Conservation (phyloP, 2,888 invertebrate genomes). For the Hypercompe scribonia region DNA sequence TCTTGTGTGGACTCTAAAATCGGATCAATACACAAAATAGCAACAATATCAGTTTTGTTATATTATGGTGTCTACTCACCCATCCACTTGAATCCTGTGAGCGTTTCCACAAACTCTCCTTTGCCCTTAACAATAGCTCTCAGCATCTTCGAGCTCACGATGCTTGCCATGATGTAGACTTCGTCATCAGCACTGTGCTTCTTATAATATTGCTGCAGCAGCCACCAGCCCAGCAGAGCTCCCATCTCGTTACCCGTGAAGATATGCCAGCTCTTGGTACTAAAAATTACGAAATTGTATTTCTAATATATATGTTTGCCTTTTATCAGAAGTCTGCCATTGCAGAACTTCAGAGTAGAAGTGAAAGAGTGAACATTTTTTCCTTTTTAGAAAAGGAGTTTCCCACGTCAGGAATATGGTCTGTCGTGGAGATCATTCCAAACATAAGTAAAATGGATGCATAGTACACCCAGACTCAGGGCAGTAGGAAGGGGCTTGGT, state of each 20-base stretch:
- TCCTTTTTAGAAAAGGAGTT: too few species aligned
- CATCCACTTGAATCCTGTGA: slow-evolving; percentile 99
- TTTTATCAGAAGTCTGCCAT: not conserved
- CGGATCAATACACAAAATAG: too few species aligned
- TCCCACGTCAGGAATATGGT: too few species aligned
- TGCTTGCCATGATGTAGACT: slow-evolving; percentile 95
- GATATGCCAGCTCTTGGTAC: slow-evolving; percentile 90
- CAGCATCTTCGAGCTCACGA: slow-evolving; percentile 98
- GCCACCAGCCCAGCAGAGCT: slow-evolving; percentile 97
- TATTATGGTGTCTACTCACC: slow-evolving; percentile 88
- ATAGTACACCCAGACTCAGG: too few species aligned
- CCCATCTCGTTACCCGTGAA: slow-evolving; percentile 99
- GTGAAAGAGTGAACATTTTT: too few species aligned
- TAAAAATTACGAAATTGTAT: slow-evolving; percentile 32
- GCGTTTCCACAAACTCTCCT: slow-evolving; percentile 93
- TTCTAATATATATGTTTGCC: not conserved
- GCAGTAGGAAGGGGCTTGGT: too few species aligned
- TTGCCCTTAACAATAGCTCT: slow-evolving; percentile 92
- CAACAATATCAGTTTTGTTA: too few species aligned
- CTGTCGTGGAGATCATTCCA: too few species aligned
- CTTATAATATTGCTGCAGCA: slow-evolving; percentile 87
- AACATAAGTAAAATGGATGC: too few species aligned
- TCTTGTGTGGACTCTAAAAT: too few species aligned
- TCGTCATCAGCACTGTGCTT: slow-evolving; percentile 83
- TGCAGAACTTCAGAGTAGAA: not conserved